Evolutionary conservation across 2,888 invertebrate genomes (phyloP).

Genomic region (Tolmerus cingulatus): DNA sequence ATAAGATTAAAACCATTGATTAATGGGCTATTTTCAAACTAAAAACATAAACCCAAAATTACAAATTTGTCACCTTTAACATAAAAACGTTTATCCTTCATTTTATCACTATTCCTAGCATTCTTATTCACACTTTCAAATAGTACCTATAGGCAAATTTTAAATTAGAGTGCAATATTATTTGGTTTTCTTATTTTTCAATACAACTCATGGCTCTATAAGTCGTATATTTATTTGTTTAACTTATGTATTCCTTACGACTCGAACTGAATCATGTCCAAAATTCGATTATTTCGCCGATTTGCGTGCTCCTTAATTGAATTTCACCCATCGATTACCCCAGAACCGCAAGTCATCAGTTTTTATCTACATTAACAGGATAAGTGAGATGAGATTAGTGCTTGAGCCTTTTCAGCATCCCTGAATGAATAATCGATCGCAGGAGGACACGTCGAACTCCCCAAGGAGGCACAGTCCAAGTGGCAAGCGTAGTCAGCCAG

Average conservation of each 20-base stretch:
- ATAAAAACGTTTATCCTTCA: too few relatives aligned
- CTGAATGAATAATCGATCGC: background rate
- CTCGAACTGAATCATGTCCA: background rate
- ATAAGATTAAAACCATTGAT: too few relatives aligned
- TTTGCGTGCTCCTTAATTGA: background rate
- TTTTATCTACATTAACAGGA: constrained; percentile 9
- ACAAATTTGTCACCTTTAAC: too few relatives aligned
- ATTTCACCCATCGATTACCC: background rate
- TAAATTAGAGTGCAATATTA: too few relatives aligned
- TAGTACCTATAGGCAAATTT: too few relatives aligned
- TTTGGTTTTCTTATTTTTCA: background rate
- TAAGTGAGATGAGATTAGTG: constrained; percentile 1
- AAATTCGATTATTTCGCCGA: background rate
- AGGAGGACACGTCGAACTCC: background rate
- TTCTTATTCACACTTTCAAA: too few relatives aligned
- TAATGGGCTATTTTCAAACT: too few relatives aligned
- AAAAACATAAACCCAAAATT: too few relatives aligned
- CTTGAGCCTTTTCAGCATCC: background rate
- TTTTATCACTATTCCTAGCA: too few relatives aligned
- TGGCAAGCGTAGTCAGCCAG: constrained; percentile 43
- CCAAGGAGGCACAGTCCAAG: background rate
- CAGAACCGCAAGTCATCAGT: background rate
- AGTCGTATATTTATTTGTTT: background rate
- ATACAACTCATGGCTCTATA: background rate
- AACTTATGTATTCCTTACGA: background rate